Percentiles rank a stretch among this genome's conserved stretches.
phyloP scores from a whole-genome alignment of 2,797 vertebrate genomes.

The Centroberyx gerrardi region DNA sequence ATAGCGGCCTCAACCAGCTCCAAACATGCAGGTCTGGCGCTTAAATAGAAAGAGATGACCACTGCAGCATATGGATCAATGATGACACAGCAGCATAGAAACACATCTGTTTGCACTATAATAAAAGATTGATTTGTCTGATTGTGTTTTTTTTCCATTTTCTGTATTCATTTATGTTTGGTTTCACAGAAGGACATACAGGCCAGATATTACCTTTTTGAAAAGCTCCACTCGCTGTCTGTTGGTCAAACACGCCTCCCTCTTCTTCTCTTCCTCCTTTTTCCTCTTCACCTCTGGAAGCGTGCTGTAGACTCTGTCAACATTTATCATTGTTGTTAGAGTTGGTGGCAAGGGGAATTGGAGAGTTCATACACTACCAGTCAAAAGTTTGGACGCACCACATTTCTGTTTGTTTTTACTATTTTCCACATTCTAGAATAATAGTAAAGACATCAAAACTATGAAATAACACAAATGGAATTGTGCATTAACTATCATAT shows the following conservation, averaged over 20 bases:
- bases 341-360: too few species aligned
- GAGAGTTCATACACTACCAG: too few species aligned
- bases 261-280: constrained; percentile 89
- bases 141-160: background rate
- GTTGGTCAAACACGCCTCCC: constrained; percentile 87
- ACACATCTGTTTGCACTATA: background rate
- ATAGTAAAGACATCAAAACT: too few species aligned
- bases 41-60: background rate
- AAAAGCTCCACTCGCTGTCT: constrained; percentile 89
- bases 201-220: constrained; percentile 88
- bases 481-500: too few species aligned
- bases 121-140: background rate
- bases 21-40: background rate
- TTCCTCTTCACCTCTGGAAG: constrained; percentile 88
- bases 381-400: too few species aligned
- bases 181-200: background rate
- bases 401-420: too few species aligned
- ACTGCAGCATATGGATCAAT: background rate
- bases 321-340: background rate
- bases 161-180: background rate
- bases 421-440: too few species aligned
- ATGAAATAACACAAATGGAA: too few species aligned
- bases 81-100: too few species aligned
- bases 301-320: constrained; percentile 85
- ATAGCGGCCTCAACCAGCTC: background rate